Evolutionary conservation across 2,888 invertebrate genomes (phyloP).

Genomic region (Eulithis prunata): DNA sequence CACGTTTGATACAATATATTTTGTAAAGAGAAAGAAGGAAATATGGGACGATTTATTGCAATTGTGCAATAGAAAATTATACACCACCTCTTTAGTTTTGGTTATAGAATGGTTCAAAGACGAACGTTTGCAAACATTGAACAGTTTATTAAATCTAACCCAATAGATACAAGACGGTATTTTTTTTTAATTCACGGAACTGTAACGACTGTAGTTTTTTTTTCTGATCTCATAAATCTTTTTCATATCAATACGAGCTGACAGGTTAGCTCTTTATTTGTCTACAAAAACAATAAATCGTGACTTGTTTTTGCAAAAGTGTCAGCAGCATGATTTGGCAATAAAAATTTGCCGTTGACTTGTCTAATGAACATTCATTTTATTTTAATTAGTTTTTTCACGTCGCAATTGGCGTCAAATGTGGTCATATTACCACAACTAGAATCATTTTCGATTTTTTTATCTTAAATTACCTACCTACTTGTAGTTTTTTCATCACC

Average conservation of each 20-base stretch:
- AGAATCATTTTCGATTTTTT: too few species aligned
- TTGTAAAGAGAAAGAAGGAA: slow-evolving; percentile 23
- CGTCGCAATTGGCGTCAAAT: too few species aligned
- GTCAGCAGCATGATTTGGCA: slow-evolving; percentile 20
- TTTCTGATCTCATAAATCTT: too few species aligned
- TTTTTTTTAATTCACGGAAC: too few species aligned
- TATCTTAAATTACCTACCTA: too few species aligned
- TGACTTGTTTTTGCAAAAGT: slow-evolving; percentile 12
- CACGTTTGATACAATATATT: slow-evolving; percentile 20
- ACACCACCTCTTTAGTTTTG: not conserved
- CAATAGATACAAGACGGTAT: too few species aligned
- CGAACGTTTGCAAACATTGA: too few species aligned
- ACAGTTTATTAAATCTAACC: too few species aligned
- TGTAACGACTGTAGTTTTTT: too few species aligned
- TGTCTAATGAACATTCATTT: not conserved
- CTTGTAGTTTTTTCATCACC: not conserved
- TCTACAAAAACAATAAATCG: slow-evolving; percentile 2
- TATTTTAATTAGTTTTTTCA: not conserved
- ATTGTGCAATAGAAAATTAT: slow-evolving; percentile 16
- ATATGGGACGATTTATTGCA: slow-evolving; percentile 13
- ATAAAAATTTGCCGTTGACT: not conserved
- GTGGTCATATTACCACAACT: too few species aligned
- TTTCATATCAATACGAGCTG: too few species aligned
- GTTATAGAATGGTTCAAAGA: not conserved
- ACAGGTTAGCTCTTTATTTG: too few species aligned